A percentile compares a stretch with the other conserved stretches of the same genome.
phyloP scores from a whole-genome alignment of 2,113 vertebrate genomes.

The Caranx ignobilis region DNA sequence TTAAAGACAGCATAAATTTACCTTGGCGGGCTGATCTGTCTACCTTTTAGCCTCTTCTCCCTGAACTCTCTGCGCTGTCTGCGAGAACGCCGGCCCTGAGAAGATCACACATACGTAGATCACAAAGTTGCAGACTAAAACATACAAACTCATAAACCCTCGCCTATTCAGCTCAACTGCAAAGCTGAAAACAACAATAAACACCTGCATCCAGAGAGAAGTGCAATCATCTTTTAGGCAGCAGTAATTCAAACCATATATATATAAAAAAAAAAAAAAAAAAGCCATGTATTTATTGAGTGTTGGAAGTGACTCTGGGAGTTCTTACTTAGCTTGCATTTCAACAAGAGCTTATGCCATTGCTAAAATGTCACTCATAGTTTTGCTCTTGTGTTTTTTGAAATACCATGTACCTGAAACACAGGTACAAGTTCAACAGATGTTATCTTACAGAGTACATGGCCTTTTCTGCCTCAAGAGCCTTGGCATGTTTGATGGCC shows the following conservation, averaged over 20 bases:
- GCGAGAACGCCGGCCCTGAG: conserved; percentile 93
- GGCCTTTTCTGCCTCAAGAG: conserved; percentile 96
- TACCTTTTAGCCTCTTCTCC: conserved; percentile 94
- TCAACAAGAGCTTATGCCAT: conserved; percentile 1
- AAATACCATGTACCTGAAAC: neutral
- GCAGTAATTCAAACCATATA: neutral
- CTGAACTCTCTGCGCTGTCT: conserved; percentile 95
- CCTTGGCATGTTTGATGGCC: conserved; percentile 97
- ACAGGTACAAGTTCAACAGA: neutral
- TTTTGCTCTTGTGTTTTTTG: conserved; percentile 2
- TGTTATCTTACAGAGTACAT: conserved; percentile 94
- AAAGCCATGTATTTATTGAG: neutral
- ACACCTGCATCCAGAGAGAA: neutral
- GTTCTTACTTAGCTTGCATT: conserved; percentile 13
- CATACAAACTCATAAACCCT: conserved; percentile 45
- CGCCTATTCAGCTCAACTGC: conserved; percentile 13
- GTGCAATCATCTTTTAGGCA: conserved; percentile 6
- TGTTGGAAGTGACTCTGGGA: neutral
- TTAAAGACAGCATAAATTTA: conserved; percentile 55
- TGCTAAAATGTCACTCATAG: conserved; percentile 34
- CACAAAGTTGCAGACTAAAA: neutral
- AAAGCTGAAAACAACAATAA: conserved; percentile 48
- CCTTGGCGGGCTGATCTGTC: conserved; percentile 98
- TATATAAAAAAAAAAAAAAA: neutral
- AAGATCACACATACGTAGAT: neutral